Evolutionary conservation across 2,113 vertebrate species (phyloP), one percentile per base, ranked within the genome.

Genomic region (Epinephelus cyanopodus): DNA sequence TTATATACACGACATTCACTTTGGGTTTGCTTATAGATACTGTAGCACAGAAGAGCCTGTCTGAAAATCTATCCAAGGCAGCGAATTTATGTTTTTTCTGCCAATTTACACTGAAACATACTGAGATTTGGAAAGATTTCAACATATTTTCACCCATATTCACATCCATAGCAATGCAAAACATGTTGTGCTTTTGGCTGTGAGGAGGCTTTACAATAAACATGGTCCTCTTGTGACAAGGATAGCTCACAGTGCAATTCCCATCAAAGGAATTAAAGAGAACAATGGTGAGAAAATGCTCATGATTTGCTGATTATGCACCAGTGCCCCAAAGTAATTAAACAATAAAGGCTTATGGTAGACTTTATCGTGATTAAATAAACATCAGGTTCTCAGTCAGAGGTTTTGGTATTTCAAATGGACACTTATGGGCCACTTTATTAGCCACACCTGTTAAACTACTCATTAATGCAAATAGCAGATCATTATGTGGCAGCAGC

Each of bases 1-100:
- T 63, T 54, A 80, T 84, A 50, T 29, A 14, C 23, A 69, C 4
- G 29, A 71, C 47, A 62, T 69, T 78, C 9, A 39, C 57, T 54
- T 73, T 68, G 21, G 37, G 21, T 73, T 73, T 80, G 18, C 33
- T 69, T 42, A 53, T 9, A 33, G 45, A 66, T 45, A 33, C 61
- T 13, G 21, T 33, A 53, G 11, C 23, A 72, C 29, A 33, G 27
- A 72, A 21, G 19, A 52, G 13, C 6, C 10, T 47, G 33, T 60
- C 5, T 57, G 14, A 14, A 17, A 37, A 11, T 11, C 9, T 12
- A 45, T 45, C 42, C 12, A 27, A 17, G 27, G 39, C 21, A n/a
- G 67, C 25, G 11, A 3, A 56, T 67, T 6, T 63, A n/a, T 39
- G 18, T 39, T 66, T 54, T 70, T 65, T 48, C 6, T 18, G 27